Conservation (phyloP, 2,797 vertebrate species). For the Dipus sagitta region DNA sequence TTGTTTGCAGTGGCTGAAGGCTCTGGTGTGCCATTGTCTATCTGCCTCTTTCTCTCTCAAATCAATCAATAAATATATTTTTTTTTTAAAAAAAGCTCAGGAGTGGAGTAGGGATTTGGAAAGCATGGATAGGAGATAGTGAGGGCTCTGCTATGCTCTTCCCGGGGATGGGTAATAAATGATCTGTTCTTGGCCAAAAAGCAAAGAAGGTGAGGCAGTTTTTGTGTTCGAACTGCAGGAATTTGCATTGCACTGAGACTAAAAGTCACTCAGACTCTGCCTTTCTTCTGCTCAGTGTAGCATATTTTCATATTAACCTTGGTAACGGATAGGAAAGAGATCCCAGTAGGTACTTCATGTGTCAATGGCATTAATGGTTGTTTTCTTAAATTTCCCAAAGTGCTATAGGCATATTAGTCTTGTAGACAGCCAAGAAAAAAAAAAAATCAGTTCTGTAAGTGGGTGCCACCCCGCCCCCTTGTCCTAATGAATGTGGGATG, state of each 20-base stretch:
- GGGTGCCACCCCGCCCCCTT: not conserved
- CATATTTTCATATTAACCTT: slow-evolving; percentile 66
- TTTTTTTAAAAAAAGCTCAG: slow-evolving; percentile 3
- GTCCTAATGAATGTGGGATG: not conserved
- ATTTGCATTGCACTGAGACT: slow-evolving; percentile 58
- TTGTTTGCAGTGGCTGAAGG: too few relatives aligned
- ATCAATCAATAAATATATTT: too few relatives aligned
- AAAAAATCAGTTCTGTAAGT: not conserved
- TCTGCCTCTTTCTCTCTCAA: too few relatives aligned
- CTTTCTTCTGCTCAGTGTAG: slow-evolving; percentile 46
- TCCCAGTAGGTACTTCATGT: slow-evolving; percentile 44
- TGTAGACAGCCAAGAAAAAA: not conserved
- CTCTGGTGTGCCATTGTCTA: too few relatives aligned
- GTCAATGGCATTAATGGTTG: slow-evolving; percentile 25
- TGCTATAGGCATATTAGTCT: slow-evolving; percentile 2
- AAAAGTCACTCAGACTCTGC: slow-evolving; percentile 53
- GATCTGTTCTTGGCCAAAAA: slow-evolving; percentile 71
- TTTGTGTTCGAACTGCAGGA: slow-evolving; percentile 46
- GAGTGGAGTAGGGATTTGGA: slow-evolving; percentile 57
- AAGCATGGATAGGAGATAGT: slow-evolving; percentile 69
- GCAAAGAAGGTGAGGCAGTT: slow-evolving; percentile 15
- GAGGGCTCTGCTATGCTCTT: slow-evolving; percentile 64
- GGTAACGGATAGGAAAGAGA: slow-evolving; percentile 38
- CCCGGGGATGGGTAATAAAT: slow-evolving; percentile 52
- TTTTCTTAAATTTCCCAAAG: slow-evolving; percentile 30